Conservation (phyloP, 2,797 vertebrate genomes). For the Malacoraja senta region DNA sequence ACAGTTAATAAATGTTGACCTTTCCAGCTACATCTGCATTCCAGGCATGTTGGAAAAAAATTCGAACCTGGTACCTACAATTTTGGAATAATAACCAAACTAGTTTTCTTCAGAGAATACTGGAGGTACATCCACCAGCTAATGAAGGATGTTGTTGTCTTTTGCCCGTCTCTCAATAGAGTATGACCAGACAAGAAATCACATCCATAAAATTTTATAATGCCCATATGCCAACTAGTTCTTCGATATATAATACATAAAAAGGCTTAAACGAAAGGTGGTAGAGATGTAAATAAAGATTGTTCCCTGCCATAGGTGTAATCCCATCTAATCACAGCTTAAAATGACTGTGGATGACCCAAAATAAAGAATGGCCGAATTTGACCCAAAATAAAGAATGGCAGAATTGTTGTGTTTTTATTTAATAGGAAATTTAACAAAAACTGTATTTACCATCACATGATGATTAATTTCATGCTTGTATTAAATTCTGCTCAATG, state of each 20-base stretch:
- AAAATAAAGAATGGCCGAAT: not conserved
- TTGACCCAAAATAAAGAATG: not conserved
- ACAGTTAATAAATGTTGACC: too few relatives aligned
- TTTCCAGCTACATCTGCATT: too few relatives aligned
- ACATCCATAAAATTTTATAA: not conserved
- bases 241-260: not conserved
- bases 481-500: slow-evolving; percentile 73
- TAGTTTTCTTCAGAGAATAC: too few relatives aligned
- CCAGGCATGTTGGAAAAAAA: too few relatives aligned
- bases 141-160: not conserved
- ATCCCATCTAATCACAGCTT: not conserved
- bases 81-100: not conserved
- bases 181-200: not conserved
- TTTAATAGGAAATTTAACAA: not conserved
- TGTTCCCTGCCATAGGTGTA: not conserved
- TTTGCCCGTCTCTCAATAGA: not conserved
- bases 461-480: slow-evolving; percentile 70
- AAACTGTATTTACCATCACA: slow-evolving; percentile 46
- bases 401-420: not conserved
- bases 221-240: not conserved
- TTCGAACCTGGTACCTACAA: not conserved
- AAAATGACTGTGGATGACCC: not conserved
- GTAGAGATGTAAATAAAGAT: not conserved
- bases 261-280: not conserved
- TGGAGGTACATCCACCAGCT: not conserved